Evolutionary conservation across 2,888 invertebrate species (phyloP), one percentile per base, ranked within the genome.

Genomic region (Parelbella ahira): DNA sequence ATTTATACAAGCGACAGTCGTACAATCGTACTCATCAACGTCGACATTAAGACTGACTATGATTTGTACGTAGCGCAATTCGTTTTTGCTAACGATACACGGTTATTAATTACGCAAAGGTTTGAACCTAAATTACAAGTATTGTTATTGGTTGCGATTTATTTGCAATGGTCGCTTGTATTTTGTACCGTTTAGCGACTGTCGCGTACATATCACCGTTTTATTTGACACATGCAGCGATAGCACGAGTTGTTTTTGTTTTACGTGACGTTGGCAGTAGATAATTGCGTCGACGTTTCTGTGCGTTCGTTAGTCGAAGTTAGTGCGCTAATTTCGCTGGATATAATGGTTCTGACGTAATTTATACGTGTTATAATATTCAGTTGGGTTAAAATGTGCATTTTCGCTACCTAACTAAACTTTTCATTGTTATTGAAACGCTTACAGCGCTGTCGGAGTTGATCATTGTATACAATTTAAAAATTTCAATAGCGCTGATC

Each of bases 1-100:
- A 36, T 29, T 29, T 36, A 24, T 29, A 21, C 19, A 21, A 8
- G 29, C 19, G 42, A 15, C 21, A 20, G 15, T 27, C 37, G 38
- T 33, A 27, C 18, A 43, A 24, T 29, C 29, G 29, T 9, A 19
- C 42, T 36, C 42, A 43, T 43, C 42, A 43, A 43, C 34, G 29
- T 19, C 6, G 21, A 8, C 29, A 34, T 24, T 36, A 42, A 34
- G 24, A 18, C 23, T 24, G 23, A 36, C 41, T 27, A 9, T 41
- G 42, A 42, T 42, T 28, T 42, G 42, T 29, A 36, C 12, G 11
- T 23, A 18, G 29, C 34, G 21, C 19, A 15, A 28, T 29, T 36
- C 42, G 18, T 36, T 36, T 34, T 12, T 9, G 8, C 21, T 23
- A 42, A 36, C 34, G 42, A 42, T 28, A 42, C 42, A 18, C 10